A percentile compares a stretch with the other conserved stretches of the same genome.
Conservation (phyloP, 2,888 invertebrate genomes). For the Trachelus iudaicus region DNA sequence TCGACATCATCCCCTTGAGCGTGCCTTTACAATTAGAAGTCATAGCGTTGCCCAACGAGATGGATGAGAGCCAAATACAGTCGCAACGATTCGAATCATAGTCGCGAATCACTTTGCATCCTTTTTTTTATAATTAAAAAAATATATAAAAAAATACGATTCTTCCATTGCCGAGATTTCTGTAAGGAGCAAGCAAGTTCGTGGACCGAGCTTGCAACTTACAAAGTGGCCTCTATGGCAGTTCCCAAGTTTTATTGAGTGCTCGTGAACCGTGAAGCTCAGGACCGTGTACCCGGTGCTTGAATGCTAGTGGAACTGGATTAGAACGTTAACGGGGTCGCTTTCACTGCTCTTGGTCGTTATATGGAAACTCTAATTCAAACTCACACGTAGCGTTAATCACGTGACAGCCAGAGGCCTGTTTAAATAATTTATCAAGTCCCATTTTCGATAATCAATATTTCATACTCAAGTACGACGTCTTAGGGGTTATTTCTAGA, state of each 20-base stretch:
- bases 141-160: neutral
- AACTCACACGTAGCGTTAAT: neutral
- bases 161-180: neutral
- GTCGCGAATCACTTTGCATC: neutral
- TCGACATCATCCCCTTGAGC: neutral
- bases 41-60: neutral
- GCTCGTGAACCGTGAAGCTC: conserved; percentile 27
- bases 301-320: conserved; percentile 39
- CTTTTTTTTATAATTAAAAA: neutral
- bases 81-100: neutral
- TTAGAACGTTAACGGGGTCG: conserved; percentile 39
- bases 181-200: conserved; percentile 9
- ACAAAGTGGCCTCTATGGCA: conserved; percentile 41
- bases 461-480: neutral
- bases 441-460: neutral
- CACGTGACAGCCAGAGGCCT: neutral
- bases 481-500: neutral
- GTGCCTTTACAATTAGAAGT: neutral
- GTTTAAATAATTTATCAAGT: neutral
- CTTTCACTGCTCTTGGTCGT: conserved; percentile 27
- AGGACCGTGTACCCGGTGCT: conserved; percentile 33
- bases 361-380: neutral
- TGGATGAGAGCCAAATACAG: conserved; percentile 5
- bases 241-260: conserved; percentile 32
- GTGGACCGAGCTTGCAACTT: conserved; percentile 25